Percentiles rank a stretch among this genome's conserved stretches.
Conservation (phyloP, 92 coral and sea anemone genomes). For the Parazoanthus swiftii region DNA sequence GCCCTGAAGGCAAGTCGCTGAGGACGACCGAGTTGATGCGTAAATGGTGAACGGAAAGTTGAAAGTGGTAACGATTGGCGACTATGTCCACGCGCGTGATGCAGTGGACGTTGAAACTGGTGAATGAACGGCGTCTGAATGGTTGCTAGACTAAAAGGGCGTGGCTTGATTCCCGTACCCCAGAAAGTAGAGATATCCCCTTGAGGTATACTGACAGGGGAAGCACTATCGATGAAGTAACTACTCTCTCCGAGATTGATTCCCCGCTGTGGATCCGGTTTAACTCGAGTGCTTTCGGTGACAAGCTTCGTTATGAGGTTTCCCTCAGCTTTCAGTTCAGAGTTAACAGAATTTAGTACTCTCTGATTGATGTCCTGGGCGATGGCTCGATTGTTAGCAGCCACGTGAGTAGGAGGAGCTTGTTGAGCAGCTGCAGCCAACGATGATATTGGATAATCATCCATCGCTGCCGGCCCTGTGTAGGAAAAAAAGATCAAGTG, state of each 20-base stretch:
- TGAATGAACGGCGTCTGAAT: constrained; percentile 28
- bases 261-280: constrained; percentile 23
- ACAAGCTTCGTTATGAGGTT: constrained; percentile 26
- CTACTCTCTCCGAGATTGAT: constrained; percentile 34
- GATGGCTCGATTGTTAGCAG: background rate
- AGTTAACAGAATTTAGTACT: constrained; percentile 28
- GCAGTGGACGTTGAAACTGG: constrained; percentile 24
- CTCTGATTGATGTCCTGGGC: constrained; percentile 14
- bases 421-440: background rate
- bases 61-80: constrained; percentile 14
- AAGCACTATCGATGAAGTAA: constrained; percentile 20
- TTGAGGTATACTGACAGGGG: constrained; percentile 25
- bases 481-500: background rate
- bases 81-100: background rate
- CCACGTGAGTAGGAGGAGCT: background rate
- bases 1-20: background rate
- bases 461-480: constrained; percentile 11
- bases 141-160: constrained; percentile 7
- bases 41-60: constrained; percentile 11
- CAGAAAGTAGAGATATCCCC: background rate
- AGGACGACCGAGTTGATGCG: constrained; percentile 8
- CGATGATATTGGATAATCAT: constrained; percentile 1
- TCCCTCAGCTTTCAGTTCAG: constrained; percentile 40
- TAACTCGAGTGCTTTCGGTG: constrained; percentile 23
- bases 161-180: constrained; percentile 1